Conservation (phyloP, 64 coral and sea anemone genomes). For the Porites australiensis region DNA sequence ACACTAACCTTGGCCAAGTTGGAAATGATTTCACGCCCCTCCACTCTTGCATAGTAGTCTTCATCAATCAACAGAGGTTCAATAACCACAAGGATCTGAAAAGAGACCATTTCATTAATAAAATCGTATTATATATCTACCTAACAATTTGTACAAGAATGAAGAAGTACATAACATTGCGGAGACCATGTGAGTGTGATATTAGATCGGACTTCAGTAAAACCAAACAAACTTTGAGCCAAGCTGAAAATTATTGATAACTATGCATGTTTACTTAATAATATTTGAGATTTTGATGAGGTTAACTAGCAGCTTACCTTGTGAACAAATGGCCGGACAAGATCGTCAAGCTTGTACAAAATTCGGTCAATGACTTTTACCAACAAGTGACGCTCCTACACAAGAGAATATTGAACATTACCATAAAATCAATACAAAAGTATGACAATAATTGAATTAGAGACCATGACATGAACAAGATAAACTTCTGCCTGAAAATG, state of each 20-base stretch:
- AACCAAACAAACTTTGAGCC: no score
- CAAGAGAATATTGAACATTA: background rate
- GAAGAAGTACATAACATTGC: no score
- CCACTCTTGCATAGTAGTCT: conserved; percentile 99
- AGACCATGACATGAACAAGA: background rate
- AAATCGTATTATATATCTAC: no score
- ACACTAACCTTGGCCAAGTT: conserved; percentile 95
- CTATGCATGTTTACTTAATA: no score
- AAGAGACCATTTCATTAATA: background rate
- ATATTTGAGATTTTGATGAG: no score
- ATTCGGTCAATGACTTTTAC: conserved; percentile 99
- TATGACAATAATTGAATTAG: background rate
- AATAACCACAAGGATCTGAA: conserved; percentile 99
- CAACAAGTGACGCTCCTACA: conserved; percentile 98
- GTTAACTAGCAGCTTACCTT: conserved; percentile 73
- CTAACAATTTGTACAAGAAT: no score
- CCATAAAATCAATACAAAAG: background rate
- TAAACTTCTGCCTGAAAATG: no score
- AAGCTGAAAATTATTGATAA: no score
- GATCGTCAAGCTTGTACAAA: conserved; percentile 98
- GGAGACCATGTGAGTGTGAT: no score
- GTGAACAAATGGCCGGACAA: conserved; percentile 99
- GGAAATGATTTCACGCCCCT: conserved; percentile 98
- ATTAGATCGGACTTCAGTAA: no score
- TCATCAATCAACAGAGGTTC: conserved; percentile 99